Base-by-base conservation (phyloP, 2,113 vertebrate genomes). In the Tachysurus fulvidraco region DNA sequence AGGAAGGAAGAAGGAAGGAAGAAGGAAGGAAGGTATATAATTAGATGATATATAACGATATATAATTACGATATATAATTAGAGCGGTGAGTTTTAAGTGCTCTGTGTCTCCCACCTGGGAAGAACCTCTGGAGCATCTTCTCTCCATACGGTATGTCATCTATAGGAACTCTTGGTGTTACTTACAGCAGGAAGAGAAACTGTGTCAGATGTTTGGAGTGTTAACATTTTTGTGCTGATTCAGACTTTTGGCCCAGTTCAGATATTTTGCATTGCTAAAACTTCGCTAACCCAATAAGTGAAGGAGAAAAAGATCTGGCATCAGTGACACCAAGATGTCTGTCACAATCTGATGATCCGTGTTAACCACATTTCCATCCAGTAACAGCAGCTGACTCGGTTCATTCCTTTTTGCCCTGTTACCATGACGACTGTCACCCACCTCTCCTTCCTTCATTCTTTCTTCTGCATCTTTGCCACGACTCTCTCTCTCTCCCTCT, bases 351-450 rank as follows among this genome's bases (percentile, higher is more conserved):
- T 17, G 41, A 44, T 60, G 23, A 50, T 81, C 78, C n/a, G 13
- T 28, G n/a, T 86, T 71, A 82, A 82, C 62, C 79, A 81, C 54
- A 82, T 84, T 76, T 85, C 85, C 76, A 69, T 86, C 81, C 77
- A 78, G 82, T 46, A 67, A 76, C 89, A n/a, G 65, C 81, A 79
- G 87, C 73, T 65, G 82, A 57, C 79, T 86, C 50, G 69, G 89
- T 91, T 87, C 83, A 84, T 83, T 91, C 94, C 87, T 94, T 89
- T 93, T 92, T 88, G 89, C 89, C 92, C 84, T 89, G 95, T 95
- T 94, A 92, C 95, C 93, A 94, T 94, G 94, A 94, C 95, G 89
- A 95, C 94, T 80, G 83, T 94, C 94, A 92, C 94, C 95, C 92
- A 94, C 94, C 71, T 82, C 60, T 90, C 82, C 71, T 86, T 87